Evolutionary conservation across 2,113 vertebrate species (phyloP).

Genomic region (Heliornis fulica): DNA sequence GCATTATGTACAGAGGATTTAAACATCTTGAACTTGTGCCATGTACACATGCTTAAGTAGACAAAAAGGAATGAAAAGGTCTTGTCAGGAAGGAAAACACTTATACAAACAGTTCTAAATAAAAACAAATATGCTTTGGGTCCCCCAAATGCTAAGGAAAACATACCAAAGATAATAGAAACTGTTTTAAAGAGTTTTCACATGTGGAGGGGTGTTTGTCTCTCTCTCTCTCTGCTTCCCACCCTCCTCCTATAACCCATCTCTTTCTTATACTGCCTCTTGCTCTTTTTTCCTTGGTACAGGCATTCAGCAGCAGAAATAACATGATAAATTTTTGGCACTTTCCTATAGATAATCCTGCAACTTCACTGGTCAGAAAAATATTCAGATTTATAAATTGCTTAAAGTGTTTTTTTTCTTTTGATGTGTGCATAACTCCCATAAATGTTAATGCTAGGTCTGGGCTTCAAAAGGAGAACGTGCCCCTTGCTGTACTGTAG

Average conservation of each 20-base stretch:
- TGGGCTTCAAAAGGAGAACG: constrained; percentile 31
- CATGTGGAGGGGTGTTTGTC: not conserved
- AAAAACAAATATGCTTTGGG: not conserved
- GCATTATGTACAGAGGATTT: not conserved
- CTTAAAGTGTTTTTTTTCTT: constrained; percentile 32
- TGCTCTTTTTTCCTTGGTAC: not conserved
- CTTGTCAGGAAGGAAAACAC: not conserved
- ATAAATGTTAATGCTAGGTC: constrained; percentile 43
- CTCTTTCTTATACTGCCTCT: not conserved
- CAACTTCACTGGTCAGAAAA: not conserved
- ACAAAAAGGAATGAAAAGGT: not conserved
- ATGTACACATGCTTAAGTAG: not conserved
- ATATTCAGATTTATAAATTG: constrained; percentile 35
- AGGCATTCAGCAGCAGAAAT: not conserved
- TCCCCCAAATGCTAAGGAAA: constrained; percentile 21
- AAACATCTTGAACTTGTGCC: constrained; percentile 25
- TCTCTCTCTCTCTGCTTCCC: not conserved
- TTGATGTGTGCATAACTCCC: constrained; percentile 3
- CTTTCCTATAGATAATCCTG: not conserved
- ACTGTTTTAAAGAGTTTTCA: not conserved
- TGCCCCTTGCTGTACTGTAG: not conserved
- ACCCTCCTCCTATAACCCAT: not conserved
- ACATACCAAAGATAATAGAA: not conserved
- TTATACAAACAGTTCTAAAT: not conserved
- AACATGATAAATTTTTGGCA: not conserved